Conservation (phyloP, 2,797 vertebrate genomes). For the Dendrocincla fuliginosa region DNA sequence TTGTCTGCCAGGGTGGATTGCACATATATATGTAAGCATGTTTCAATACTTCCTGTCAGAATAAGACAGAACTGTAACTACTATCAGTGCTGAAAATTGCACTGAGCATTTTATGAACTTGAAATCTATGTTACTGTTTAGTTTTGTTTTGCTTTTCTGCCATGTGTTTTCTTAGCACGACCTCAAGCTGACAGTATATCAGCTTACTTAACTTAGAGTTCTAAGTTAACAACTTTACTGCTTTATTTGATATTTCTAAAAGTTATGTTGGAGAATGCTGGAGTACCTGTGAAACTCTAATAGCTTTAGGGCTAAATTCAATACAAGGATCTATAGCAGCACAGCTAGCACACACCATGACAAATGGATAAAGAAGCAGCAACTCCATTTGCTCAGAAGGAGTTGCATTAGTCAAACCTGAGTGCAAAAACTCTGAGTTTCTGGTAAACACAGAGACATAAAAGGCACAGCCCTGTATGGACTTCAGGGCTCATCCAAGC, state of each 20-base stretch:
- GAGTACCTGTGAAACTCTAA: constrained; percentile 35
- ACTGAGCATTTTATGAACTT: constrained; percentile 39
- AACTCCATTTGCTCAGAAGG: neutral
- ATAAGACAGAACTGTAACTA: constrained; percentile 5
- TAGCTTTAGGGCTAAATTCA: constrained; percentile 24
- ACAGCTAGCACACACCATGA: neutral
- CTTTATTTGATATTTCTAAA: constrained; percentile 54
- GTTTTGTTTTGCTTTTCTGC: constrained; percentile 57
- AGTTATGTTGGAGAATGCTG: constrained; percentile 32
- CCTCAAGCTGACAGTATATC: constrained; percentile 27
- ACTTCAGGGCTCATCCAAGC: neutral
- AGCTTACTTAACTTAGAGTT: no score
- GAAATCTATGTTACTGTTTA: constrained; percentile 46
- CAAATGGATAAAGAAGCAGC: neutral
- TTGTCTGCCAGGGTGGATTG: neutral
- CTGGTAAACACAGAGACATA: neutral
- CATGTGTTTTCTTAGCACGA: constrained; percentile 23
- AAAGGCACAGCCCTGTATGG: neutral
- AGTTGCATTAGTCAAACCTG: neutral
- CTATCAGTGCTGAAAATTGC: constrained; percentile 6
- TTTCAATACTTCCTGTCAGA: constrained; percentile 24
- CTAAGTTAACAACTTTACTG: constrained; percentile 48
- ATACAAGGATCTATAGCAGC: neutral
- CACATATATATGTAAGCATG: neutral
- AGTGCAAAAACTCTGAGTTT: neutral